Base-by-base conservation (phyloP, 2,888 invertebrate species). In the Hypomecis atomaria region DNA sequence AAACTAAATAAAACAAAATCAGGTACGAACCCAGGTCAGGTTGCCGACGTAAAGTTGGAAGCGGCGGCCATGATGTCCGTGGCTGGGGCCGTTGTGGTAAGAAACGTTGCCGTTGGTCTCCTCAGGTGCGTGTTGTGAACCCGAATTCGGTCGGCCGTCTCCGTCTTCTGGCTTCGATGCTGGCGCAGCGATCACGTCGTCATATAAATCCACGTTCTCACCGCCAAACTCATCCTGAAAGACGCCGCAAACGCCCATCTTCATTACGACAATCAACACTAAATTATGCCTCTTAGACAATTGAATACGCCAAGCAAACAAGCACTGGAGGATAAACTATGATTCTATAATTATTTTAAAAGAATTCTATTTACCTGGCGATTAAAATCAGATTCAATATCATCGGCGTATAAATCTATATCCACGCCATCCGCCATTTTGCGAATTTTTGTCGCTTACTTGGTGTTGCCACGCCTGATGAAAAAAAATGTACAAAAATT, bases 11-110 rank as follows among this genome's bases (percentile, higher is more conserved):
- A 77, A 81, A 82, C 78, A 89, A 90, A 90, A 85, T 89, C 78
- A 81, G 77, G 88, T 92, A 90, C 95, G 93, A 95, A 98, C 98
- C 99, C 99, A 99, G 78, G 99, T 99, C 75, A 99, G 95, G 93
- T 99, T 99, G 81, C 99, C 99, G 82, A 99, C 96, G 92, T 99
- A 99, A 50, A 99, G 94, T 87, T 98, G 98, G 87, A 96, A 97
- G 82, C 97, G 95, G 81, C 98, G 94, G 89, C 96, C 96, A 76
- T 96, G 96, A 87, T 95, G 92, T 83, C 95, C 96, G 71, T 96
- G 95, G 82, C 94, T 95, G 81, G 95, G 95, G 75, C 95, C 95
- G 86, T 95, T 94, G 86, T 95, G 94, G 87, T 96, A 96, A 73
- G 96, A 95, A 55, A 94, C 92, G 76, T 82, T 87, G 67, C 94